Evolutionary conservation across 2,113 vertebrate species (phyloP).

Genomic region (Ondatra zibethicus): DNA sequence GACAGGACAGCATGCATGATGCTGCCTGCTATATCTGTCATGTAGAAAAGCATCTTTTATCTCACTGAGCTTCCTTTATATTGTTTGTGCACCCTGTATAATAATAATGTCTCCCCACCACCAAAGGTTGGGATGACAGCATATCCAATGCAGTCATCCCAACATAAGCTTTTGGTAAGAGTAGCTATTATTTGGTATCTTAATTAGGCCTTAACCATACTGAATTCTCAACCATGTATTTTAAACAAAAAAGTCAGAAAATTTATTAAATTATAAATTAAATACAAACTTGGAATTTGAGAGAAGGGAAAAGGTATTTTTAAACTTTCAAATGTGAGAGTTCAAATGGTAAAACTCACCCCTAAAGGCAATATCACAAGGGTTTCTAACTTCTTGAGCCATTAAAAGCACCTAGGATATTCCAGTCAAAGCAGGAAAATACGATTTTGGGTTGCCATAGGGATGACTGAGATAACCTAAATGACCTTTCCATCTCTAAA

Average conservation of each 20-base stretch:
- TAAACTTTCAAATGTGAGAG: conserved; percentile 27
- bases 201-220: not conserved
- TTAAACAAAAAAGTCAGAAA: not conserved
- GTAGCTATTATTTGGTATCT: not conserved
- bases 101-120: too few species aligned
- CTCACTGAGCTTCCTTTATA: not conserved
- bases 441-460: not conserved
- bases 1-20: not conserved
- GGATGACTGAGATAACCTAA: conserved; percentile 44
- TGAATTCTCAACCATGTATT: not conserved
- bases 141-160: not conserved
- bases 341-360: conserved; percentile 14
- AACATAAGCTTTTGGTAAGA: not conserved
- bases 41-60: not conserved
- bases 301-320: not conserved
- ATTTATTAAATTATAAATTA: conserved; percentile 29
- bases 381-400: not conserved
- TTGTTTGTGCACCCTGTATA: not conserved
- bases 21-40: not conserved
- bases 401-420: conserved; percentile 43
- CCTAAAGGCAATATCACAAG: conserved; percentile 34
- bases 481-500: conserved; percentile 13
- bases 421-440: not conserved
- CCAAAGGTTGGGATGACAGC: not conserved
- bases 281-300: not conserved